Percentiles rank a stretch among this genome's conserved stretches.
These are phyloP conservation scores for Drosophila nr. perissopoda DNA, from an alignment of 2,888 invertebrate genomes.

Conservation along the genomic window DNA sequence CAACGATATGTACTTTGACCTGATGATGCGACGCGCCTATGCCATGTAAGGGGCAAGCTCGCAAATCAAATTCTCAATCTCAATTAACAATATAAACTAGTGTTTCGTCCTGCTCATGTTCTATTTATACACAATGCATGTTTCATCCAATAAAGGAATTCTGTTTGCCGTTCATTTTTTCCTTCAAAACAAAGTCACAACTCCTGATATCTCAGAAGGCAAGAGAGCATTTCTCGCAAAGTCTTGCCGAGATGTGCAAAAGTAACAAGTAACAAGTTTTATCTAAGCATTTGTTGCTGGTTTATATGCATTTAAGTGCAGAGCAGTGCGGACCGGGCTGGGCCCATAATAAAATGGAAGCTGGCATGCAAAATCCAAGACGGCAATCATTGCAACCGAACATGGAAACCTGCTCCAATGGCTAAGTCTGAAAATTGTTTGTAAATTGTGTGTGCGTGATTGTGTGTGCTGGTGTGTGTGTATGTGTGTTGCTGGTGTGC, in stretches of 20 bases:
- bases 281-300: constrained; percentile 75
- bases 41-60: constrained; percentile 88
- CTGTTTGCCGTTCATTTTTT: constrained; percentile 4
- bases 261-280: constrained; percentile 75
- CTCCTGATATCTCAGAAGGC: constrained; percentile 15
- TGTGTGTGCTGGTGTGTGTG: constrained; percentile 11
- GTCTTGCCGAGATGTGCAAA: constrained; percentile 68
- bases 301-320: constrained; percentile 51
- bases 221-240: constrained; percentile 8
- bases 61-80: constrained; percentile 12
- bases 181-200: constrained; percentile 23
- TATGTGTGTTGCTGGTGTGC: constrained; percentile 43
- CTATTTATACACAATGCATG: constrained; percentile 50
- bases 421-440: constrained; percentile 58
- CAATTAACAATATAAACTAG: constrained; percentile 37
- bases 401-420: constrained; percentile 44
- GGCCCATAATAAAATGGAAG: constrained; percentile 60
- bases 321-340: constrained; percentile 33
- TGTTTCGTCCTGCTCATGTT: constrained; percentile 48
- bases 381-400: constrained; percentile 65
- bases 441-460: constrained; percentile 55
- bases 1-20: constrained; percentile 96
- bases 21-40: constrained; percentile 97
- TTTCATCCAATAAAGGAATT: constrained; percentile 49
- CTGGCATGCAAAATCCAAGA: constrained; percentile 57